A percentile compares a stretch with the other conserved stretches of the same genome.
Evolutionary conservation across 1,140 invertebrate genomes (phyloP).

Genomic region (Antheraea mylitta): DNA sequence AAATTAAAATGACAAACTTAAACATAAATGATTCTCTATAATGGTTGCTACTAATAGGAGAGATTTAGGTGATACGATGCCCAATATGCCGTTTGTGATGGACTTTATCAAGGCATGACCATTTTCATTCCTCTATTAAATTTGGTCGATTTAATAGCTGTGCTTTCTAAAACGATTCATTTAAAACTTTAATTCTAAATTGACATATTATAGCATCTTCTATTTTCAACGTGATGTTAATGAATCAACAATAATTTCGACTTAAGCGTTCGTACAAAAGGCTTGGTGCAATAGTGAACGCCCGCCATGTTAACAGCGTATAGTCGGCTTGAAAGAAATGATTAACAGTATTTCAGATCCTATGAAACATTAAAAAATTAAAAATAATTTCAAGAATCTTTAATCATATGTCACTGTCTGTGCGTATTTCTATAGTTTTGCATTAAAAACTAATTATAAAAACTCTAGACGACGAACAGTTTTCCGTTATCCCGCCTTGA

Average conservation of each 20-base stretch:
- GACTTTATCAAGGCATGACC: constrained; percentile 29
- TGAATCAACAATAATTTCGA: not conserved
- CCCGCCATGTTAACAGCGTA: no score
- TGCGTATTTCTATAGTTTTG: no score
- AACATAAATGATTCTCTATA: constrained; percentile 11
- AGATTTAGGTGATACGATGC: constrained; percentile 23
- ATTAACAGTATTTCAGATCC: not conserved
- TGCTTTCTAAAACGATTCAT: constrained; percentile 28
- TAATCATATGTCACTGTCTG: no score
- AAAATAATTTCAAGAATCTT: no score
- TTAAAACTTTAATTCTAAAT: constrained; percentile 6
- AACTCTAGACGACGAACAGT: no score
- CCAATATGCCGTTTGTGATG: constrained; percentile 29
- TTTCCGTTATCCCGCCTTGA: no score
- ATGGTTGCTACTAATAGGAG: constrained; percentile 19
- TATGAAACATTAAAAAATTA: not conserved
- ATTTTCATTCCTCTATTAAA: constrained; percentile 24
- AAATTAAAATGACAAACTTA: not conserved
- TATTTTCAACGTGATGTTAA: not conserved
- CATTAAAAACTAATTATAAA: no score
- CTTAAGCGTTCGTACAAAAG: no score
- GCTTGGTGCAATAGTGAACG: no score
- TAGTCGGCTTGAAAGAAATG: no score
- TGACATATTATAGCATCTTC: not conserved
- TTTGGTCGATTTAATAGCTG: constrained; percentile 25